These are phyloP conservation scores for Idaea straminata DNA, from an alignment of 2,888 invertebrate genomes.

Conservation along the genomic window DNA sequence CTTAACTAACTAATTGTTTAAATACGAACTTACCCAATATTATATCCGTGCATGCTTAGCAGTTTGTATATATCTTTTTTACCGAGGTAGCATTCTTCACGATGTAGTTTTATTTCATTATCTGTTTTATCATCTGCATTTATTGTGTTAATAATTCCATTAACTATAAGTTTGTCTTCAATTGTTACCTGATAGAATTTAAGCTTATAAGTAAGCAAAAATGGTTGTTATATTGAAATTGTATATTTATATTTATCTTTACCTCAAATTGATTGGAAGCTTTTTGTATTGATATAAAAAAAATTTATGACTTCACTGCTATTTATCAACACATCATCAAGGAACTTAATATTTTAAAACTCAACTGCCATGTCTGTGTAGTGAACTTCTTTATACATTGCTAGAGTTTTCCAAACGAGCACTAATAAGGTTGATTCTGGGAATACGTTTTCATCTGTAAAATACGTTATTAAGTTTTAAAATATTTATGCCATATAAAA, in stretches of 20 bases:
- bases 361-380: slow-evolving; percentile 13
- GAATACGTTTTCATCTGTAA: slow-evolving; percentile 77
- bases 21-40: slow-evolving; percentile 13
- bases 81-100: slow-evolving; percentile 12
- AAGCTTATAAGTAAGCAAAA: neutral
- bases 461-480: neutral
- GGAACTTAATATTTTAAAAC: slow-evolving; percentile 17
- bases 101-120: neutral
- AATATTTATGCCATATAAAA: neutral
- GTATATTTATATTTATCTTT: neutral
- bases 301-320: slow-evolving; percentile 10
- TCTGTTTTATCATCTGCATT: neutral
- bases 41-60: slow-evolving; percentile 16
- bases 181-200: slow-evolving; percentile 8
- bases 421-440: slow-evolving; percentile 81
- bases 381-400: slow-evolving; percentile 8
- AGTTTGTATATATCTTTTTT: slow-evolving; percentile 17
- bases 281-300: slow-evolving; percentile 12
- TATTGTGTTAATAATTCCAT: slow-evolving; percentile 9
- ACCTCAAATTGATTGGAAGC: slow-evolving; percentile 16
- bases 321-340: slow-evolving; percentile 6
- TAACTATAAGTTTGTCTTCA: slow-evolving; percentile 4
- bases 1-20: neutral
- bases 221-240: slow-evolving; percentile 1
- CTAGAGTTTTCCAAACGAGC: slow-evolving; percentile 72